These are phyloP conservation scores for Pogonomyrmex californicus DNA, from an alignment of 1,140 invertebrate genomes.

Conservation along the genomic window DNA sequence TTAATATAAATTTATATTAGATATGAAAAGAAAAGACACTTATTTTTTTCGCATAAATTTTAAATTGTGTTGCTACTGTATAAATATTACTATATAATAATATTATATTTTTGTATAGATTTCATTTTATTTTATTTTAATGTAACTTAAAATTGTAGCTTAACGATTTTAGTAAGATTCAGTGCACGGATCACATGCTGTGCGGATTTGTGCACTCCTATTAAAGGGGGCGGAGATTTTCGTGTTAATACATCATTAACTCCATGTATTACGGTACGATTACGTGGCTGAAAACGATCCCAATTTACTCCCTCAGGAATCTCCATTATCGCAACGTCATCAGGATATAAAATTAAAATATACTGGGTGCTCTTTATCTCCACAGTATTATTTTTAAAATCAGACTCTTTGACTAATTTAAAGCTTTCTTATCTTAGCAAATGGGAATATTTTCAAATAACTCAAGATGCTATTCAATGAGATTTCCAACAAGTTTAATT, in stretches of 20 bases:
- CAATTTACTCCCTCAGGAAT: constrained; percentile 38
- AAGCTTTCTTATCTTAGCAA: background rate
- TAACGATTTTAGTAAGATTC: constrained; percentile 6
- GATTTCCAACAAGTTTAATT: background rate
- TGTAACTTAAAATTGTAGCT: background rate
- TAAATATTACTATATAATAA: background rate
- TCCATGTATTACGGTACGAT: constrained; percentile 43
- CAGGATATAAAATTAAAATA: constrained; percentile 32
- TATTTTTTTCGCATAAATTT: constrained; percentile 6
- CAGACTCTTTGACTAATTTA: constrained; percentile 3
- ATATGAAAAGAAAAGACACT: background rate
- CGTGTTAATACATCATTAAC: constrained; percentile 50
- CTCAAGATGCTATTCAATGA: background rate
- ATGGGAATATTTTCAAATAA: background rate
- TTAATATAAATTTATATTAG: background rate
- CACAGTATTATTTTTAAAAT: background rate
- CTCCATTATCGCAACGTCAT: constrained; percentile 45
- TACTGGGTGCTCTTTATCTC: constrained; percentile 22
- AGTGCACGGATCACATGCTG: background rate
- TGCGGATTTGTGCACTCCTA: background rate
- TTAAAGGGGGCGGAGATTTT: constrained; percentile 37
- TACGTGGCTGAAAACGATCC: constrained; percentile 43
- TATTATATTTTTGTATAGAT: background rate
- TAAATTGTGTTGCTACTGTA: background rate
- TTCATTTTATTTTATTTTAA: background rate